phyloP scores from a whole-genome alignment of 2,113 vertebrate species.

The Tupaia tana region DNA sequence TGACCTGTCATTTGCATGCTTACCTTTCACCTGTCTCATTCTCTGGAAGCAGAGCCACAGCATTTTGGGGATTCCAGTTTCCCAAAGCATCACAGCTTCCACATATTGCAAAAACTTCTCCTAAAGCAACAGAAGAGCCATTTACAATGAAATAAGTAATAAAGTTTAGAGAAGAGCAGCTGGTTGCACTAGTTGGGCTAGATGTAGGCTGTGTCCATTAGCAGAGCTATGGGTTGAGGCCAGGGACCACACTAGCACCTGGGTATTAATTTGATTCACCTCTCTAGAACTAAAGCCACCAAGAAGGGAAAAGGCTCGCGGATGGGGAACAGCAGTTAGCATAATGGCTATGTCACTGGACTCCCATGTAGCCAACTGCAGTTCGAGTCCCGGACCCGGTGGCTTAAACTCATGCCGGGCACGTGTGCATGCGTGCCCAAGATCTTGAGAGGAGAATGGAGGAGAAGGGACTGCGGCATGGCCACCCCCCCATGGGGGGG shows the following conservation, averaged over 20 bases:
- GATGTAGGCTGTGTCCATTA: background rate
- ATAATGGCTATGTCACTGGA: too few species aligned
- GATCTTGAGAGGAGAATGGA: too few species aligned
- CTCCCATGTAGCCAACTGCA: too few species aligned
- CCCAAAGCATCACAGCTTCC: slow-evolving; percentile 94
- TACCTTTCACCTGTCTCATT: slow-evolving; percentile 86
- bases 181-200: background rate
- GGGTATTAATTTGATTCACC: background rate
- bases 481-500: too few species aligned
- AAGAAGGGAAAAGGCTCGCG: background rate
- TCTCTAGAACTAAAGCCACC: background rate
- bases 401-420: too few species aligned
- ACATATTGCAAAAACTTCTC: slow-evolving; percentile 94
- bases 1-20: slow-evolving; percentile 11
- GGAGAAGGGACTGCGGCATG: too few species aligned
- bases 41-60: slow-evolving; percentile 88
- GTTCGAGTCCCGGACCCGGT: too few species aligned
- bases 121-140: slow-evolving; percentile 81
- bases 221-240: background rate
- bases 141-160: background rate
- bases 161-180: background rate
- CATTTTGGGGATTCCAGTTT: slow-evolving; percentile 92
- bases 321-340: too few species aligned
- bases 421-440: too few species aligned
- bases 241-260: background rate